phyloP scores from a whole-genome alignment of 2,797 vertebrate species.

The Taenioides sp. region DNA sequence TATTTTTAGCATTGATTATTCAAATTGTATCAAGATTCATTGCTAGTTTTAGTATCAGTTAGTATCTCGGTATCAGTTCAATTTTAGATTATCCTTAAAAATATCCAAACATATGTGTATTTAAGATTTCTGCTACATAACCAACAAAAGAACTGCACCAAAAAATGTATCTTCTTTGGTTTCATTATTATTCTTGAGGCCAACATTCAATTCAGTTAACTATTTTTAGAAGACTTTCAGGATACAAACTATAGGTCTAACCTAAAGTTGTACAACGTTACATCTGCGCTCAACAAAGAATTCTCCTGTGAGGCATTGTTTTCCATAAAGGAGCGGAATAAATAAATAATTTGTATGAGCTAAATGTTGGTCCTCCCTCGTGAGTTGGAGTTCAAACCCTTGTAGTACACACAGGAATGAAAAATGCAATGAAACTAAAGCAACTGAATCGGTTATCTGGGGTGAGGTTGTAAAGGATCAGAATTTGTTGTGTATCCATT shows the following conservation, averaged over 20 bases:
- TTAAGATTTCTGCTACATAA: background rate
- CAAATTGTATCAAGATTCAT: background rate
- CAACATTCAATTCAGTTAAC: background rate
- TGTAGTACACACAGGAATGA: background rate
- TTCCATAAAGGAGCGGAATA: background rate
- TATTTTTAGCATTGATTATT: too few species aligned
- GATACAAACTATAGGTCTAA: background rate
- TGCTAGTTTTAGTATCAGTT: background rate
- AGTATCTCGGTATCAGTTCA: background rate
- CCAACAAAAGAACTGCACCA: background rate
- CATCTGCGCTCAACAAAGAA: too few species aligned
- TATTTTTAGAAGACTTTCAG: background rate
- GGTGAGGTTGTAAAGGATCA: background rate
- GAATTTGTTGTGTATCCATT: background rate
- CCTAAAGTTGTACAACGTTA: too few species aligned
- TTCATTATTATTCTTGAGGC: background rate
- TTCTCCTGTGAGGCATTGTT: background rate
- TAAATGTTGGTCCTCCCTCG: background rate
- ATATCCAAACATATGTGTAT: background rate
- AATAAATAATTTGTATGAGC: slow-evolving; percentile 7
- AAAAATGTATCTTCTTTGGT: background rate
- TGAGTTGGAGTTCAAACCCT: background rate
- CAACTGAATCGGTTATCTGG: background rate
- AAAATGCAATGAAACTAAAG: background rate
- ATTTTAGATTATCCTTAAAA: background rate